phyloP scores from a whole-genome alignment of 1,140 invertebrate species.

The Zaprionus kolodkinae region DNA sequence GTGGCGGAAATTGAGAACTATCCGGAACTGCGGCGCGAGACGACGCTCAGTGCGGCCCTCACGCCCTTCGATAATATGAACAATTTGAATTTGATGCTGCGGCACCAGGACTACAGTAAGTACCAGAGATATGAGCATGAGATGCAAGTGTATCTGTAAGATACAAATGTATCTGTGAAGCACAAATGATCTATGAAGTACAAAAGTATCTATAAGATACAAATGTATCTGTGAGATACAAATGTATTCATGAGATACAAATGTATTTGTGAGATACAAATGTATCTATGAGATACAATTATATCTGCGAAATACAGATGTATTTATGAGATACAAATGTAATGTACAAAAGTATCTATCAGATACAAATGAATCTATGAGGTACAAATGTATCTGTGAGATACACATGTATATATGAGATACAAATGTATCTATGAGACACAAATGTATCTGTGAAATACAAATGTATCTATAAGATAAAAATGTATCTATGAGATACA shows the following conservation, averaged over 20 bases:
- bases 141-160: background rate
- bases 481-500: background rate
- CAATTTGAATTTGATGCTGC: constrained; percentile 84
- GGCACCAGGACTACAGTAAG: constrained; percentile 70
- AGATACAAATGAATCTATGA: too few relatives aligned
- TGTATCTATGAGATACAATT: background rate
- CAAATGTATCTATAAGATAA: background rate
- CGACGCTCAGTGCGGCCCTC: constrained; percentile 63
- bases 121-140: background rate
- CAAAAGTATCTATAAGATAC: background rate
- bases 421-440: background rate
- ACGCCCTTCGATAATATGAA: constrained; percentile 79
- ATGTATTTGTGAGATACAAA: too few relatives aligned
- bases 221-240: background rate
- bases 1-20: constrained; percentile 83
- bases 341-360: background rate
- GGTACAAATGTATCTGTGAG: background rate
- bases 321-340: background rate
- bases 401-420: background rate
- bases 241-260: background rate
- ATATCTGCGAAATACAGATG: background rate
- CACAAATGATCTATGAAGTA: background rate
- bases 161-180: background rate
- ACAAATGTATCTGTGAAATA: background rate
- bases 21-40: constrained; percentile 74